phyloP scores from a whole-genome alignment of 2,113 vertebrate species.

The Malaclemys terrapin region DNA sequence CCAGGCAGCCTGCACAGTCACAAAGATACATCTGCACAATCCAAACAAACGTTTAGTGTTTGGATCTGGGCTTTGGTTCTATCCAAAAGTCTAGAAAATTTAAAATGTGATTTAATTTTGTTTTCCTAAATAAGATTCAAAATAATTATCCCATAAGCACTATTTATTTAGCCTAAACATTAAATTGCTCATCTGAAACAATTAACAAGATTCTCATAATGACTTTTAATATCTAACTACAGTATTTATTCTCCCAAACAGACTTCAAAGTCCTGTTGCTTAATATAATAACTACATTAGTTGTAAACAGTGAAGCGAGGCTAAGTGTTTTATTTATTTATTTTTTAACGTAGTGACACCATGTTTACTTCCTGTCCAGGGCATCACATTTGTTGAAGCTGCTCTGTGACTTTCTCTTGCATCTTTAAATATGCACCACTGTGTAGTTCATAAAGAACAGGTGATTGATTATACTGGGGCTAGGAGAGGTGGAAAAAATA shows the following conservation, averaged over 20 bases:
- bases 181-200: slow-evolving; percentile 66
- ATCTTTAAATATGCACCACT: not conserved
- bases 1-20: not conserved
- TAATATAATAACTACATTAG: slow-evolving; percentile 56
- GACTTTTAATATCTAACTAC: slow-evolving; percentile 8
- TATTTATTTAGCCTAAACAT: slow-evolving; percentile 68
- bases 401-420: slow-evolving; percentile 25
- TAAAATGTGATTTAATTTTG: slow-evolving; percentile 39
- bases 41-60: not conserved
- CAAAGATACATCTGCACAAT: not conserved
- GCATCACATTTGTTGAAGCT: slow-evolving; percentile 48
- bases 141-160: slow-evolving; percentile 62
- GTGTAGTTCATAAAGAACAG: slow-evolving; percentile 52
- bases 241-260: too few species aligned
- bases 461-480: slow-evolving; percentile 39
- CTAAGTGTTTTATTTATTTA: slow-evolving; percentile 55
- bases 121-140: slow-evolving; percentile 71
- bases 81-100: not conserved
- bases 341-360: slow-evolving; percentile 37
- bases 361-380: slow-evolving; percentile 48
- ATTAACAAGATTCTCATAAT: slow-evolving; percentile 58
- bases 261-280: slow-evolving; percentile 36
- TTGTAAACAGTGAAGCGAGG: slow-evolving; percentile 61
- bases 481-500: slow-evolving; percentile 68
- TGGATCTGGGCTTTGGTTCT: not conserved